Base-by-base conservation (phyloP, 2,888 invertebrate species). In the Microctonus brassicae region DNA sequence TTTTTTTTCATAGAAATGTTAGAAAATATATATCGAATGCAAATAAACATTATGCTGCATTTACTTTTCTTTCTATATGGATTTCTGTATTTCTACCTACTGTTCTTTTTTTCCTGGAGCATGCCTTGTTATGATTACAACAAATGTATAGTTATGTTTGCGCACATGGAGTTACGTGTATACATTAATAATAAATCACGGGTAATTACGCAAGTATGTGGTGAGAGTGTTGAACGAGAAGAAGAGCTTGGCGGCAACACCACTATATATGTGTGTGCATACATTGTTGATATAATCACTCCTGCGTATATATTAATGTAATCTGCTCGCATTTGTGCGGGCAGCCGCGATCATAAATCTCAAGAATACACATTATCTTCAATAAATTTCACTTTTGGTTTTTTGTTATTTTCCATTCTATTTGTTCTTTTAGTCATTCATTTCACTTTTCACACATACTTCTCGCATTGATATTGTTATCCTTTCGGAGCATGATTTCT, bases 101-200 rank as follows among this genome's bases (percentile, higher is more conserved):
- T n/a, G n/a, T n/a, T n/a, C n/a, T n/a, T n/a, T n/a, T n/a, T n/a
- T n/a, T n/a, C n/a, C 55, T 2, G n/a, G 67, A 58, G 67, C 58
- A 33, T 69, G 60, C 39, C 62, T 69, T 69, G 63, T 69, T 63
- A 69, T 63, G 55, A 69, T 69, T 63, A 69, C 47, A 42, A 22
- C 55, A 6, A 47, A 7, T n/a, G 17, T 55, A 24, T 26, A 34
- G 53, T 62, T 29, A 33, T 55, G 55, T 68, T 33, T n/a, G 47
- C 24, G 39, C 63, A 52, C 69, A 69, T 69, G 47, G 52, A 36
- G 62, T 60, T 73, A 60, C 70, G 66, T 70, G 62, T 70, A 73
- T 70, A 73, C 69, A 77, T 74, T 76, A 70, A 73, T 66, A 72
- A 76, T 77, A 76, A 77, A 77, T 77, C 76, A 77, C 63, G 73